Conservation (phyloP, 2,113 vertebrate species). For the Caracal caracal region DNA sequence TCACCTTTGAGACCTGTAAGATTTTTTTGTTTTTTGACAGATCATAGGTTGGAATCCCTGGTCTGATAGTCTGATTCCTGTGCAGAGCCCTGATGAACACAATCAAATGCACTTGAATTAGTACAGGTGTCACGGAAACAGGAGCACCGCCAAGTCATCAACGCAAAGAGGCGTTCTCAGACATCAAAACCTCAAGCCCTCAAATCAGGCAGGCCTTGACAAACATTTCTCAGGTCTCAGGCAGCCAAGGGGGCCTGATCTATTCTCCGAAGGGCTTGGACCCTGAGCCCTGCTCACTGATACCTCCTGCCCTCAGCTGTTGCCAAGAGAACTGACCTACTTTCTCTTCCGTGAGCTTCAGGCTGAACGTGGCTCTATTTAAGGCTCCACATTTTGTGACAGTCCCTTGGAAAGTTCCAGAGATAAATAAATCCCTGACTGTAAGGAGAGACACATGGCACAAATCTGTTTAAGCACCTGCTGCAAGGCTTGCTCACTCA, state of each 20-base stretch:
- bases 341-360: conserved; percentile 18
- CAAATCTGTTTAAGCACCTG: neutral
- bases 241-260: neutral
- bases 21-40: neutral
- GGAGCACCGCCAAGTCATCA: neutral
- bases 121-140: neutral
- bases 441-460: neutral
- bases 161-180: neutral
- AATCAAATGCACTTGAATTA: neutral
- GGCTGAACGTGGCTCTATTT: conserved; percentile 48
- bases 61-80: neutral
- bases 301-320: neutral
- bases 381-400: neutral
- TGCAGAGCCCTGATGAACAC: neutral
- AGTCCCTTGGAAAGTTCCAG: neutral
- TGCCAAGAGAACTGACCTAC: conserved; percentile 51
- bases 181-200: neutral
- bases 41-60: neutral
- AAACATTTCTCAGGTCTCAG: neutral
- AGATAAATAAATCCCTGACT: conserved; percentile 5
- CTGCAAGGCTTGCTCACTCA: neutral
- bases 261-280: neutral
- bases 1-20: neutral
- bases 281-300: neutral
- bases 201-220: neutral